phyloP scores from a whole-genome alignment of 2,888 invertebrate genomes.

The Pelosia muscerda region DNA sequence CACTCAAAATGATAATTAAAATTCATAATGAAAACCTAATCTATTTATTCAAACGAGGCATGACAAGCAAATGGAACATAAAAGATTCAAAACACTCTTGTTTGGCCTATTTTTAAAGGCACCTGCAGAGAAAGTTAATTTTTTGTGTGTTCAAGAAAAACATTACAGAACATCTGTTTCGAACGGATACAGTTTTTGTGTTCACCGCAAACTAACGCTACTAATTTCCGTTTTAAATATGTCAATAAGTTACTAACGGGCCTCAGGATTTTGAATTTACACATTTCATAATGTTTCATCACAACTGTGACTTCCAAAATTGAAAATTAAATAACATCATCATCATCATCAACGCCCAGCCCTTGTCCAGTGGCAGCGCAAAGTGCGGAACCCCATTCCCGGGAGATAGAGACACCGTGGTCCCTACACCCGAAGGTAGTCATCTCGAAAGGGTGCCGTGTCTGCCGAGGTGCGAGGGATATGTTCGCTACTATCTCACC shows the following conservation, averaged over 20 bases:
- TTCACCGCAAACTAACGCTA: slow-evolving; percentile 65
- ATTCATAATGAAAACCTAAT: neutral
- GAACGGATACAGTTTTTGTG: slow-evolving; percentile 79
- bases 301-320: neutral
- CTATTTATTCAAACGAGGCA: slow-evolving; percentile 8
- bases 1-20: neutral
- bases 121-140: slow-evolving; percentile 62
- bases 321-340: too few relatives aligned
- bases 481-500: too few relatives aligned
- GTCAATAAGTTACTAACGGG: slow-evolving; percentile 69
- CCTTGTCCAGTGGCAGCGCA: too few relatives aligned
- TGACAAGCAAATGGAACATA: slow-evolving; percentile 13
- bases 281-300: neutral
- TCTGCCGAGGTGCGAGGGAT: too few relatives aligned
- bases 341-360: too few relatives aligned
- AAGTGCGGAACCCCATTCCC: too few relatives aligned
- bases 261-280: neutral
- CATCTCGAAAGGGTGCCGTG: too few relatives aligned
- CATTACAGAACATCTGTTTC: slow-evolving; percentile 68
- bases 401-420: too few relatives aligned
- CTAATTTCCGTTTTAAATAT: slow-evolving; percentile 80
- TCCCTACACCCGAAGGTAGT: too few relatives aligned
- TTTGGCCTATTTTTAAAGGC: slow-evolving; percentile 49
- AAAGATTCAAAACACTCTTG: slow-evolving; percentile 26
- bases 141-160: slow-evolving; percentile 56